Conservation (phyloP, 2,888 invertebrate species). For the Pollenia amentaria region DNA sequence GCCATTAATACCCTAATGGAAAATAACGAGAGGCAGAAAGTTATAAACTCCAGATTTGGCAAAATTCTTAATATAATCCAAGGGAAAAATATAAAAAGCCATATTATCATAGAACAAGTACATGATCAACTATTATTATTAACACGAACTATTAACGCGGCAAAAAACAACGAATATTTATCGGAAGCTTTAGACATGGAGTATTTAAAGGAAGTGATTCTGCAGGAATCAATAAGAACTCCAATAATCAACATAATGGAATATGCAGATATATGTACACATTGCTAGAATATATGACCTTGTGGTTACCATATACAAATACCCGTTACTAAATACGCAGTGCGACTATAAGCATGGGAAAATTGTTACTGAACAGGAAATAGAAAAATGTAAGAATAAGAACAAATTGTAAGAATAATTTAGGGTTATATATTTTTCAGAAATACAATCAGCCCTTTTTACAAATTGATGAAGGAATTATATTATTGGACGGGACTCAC, state of each 20-base stretch:
- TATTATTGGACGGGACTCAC: too few relatives aligned
- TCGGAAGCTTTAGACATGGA: conserved; percentile 26
- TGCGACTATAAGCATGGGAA: conserved; percentile 23
- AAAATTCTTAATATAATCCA: conserved; percentile 22
- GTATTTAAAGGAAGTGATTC: conserved; percentile 1
- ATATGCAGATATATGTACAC: conserved; percentile 10
- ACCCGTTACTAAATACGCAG: conserved; percentile 3
- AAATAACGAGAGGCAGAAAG: not conserved
- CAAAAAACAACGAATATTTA: conserved; percentile 21
- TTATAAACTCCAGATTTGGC: conserved; percentile 1
- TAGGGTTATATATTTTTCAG: not conserved
- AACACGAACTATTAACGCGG: conserved; percentile 25
- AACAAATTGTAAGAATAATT: not conserved
- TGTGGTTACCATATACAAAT: conserved; percentile 24
- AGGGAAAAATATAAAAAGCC: conserved; percentile 23
- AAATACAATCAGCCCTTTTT: too few relatives aligned
- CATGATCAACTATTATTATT: conserved; percentile 28
- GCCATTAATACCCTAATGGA: not conserved
- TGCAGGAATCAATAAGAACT: conserved; percentile 15
- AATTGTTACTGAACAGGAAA: conserved; percentile 17
- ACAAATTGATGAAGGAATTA: too few relatives aligned
- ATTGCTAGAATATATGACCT: conserved; percentile 18
- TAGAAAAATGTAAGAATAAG: conserved; percentile 10
- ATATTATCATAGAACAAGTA: conserved; percentile 31
- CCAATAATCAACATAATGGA: conserved; percentile 34